These are phyloP conservation scores for Verasper variegatus DNA, from an alignment of 2,113 vertebrate species.

Conservation along the genomic window DNA sequence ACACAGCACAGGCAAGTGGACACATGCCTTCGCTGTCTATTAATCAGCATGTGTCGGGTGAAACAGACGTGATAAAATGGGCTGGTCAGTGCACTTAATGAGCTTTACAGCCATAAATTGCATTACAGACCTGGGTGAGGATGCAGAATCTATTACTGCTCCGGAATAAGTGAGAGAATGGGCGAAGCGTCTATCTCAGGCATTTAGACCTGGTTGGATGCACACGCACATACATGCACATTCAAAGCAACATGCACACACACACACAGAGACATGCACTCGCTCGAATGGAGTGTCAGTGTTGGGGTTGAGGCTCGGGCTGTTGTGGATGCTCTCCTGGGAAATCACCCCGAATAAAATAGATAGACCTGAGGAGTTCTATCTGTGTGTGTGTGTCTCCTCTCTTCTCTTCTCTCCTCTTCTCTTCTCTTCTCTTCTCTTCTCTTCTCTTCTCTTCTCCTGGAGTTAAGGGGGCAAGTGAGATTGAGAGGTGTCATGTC, in stretches of 20 bases:
- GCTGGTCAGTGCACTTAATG: slow-evolving; percentile 57
- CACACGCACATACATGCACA: not conserved
- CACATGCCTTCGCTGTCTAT: slow-evolving; percentile 40
- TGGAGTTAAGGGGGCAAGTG: no score
- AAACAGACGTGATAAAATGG: slow-evolving; percentile 50
- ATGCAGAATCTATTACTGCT: slow-evolving; percentile 15
- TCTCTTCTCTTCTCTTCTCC: slow-evolving; percentile 1
- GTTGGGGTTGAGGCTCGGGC: slow-evolving; percentile 54
- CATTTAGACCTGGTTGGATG: slow-evolving; percentile 13
- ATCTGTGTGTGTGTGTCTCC: slow-evolving; percentile 10
- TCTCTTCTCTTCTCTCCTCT: not conserved
- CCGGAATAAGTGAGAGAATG: slow-evolving; percentile 24
- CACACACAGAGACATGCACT: not conserved
- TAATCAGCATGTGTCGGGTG: slow-evolving; percentile 50
- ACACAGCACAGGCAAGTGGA: slow-evolving; percentile 31
- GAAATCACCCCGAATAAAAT: slow-evolving; percentile 76
- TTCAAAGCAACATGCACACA: not conserved
- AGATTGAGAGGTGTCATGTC: no score
- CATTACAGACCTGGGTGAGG: slow-evolving; percentile 23
- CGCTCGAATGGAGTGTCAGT: slow-evolving; percentile 50
- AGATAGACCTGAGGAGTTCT: slow-evolving; percentile 61
- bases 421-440: not conserved
- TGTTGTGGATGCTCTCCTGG: slow-evolving; percentile 57
- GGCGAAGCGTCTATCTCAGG: slow-evolving; percentile 34
- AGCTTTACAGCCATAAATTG: slow-evolving; percentile 51